phyloP scores from a whole-genome alignment of 2,888 invertebrate genomes.

The Mantis religiosa region DNA sequence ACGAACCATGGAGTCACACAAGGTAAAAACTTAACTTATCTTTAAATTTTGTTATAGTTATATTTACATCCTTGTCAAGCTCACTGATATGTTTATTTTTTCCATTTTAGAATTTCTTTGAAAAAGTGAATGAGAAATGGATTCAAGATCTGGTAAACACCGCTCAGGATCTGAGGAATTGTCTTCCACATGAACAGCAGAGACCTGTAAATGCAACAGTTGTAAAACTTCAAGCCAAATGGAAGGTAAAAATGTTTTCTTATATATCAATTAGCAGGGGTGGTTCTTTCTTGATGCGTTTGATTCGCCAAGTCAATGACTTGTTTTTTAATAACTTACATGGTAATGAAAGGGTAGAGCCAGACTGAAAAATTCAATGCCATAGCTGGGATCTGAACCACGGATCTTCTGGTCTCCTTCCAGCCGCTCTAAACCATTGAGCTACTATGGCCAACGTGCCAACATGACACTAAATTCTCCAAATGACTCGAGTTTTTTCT shows the following conservation, averaged over 20 bases:
- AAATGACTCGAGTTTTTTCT: too few relatives aligned
- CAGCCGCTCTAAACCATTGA: too few relatives aligned
- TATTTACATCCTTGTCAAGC: background rate
- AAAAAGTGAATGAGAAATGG: constrained; percentile 78
- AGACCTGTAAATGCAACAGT: constrained; percentile 63
- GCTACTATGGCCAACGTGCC: too few relatives aligned
- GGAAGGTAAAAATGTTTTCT: constrained; percentile 40
- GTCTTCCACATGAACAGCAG: constrained; percentile 63
- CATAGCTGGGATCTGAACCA: too few relatives aligned
- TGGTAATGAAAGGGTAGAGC: too few relatives aligned
- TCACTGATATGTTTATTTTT: constrained; percentile 9
- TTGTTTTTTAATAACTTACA: too few relatives aligned
- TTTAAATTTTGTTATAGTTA: background rate
- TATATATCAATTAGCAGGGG: too few relatives aligned
- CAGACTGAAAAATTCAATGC: too few relatives aligned
- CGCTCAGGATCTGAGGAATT: constrained; percentile 67
- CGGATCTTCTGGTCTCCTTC: too few relatives aligned
- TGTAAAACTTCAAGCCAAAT: constrained; percentile 41
- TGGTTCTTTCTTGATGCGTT: too few relatives aligned
- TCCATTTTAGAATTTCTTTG: constrained; percentile 64
- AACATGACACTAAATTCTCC: too few relatives aligned
- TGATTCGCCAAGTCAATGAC: too few relatives aligned
- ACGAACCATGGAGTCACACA: constrained; percentile 77
- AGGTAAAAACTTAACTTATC: constrained; percentile 43
- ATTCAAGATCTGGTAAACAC: constrained; percentile 73